A percentile compares a stretch with the other conserved stretches of the same genome.
Evolutionary conservation across 2,888 invertebrate species (phyloP).

Genomic region (Plusia festucae): DNA sequence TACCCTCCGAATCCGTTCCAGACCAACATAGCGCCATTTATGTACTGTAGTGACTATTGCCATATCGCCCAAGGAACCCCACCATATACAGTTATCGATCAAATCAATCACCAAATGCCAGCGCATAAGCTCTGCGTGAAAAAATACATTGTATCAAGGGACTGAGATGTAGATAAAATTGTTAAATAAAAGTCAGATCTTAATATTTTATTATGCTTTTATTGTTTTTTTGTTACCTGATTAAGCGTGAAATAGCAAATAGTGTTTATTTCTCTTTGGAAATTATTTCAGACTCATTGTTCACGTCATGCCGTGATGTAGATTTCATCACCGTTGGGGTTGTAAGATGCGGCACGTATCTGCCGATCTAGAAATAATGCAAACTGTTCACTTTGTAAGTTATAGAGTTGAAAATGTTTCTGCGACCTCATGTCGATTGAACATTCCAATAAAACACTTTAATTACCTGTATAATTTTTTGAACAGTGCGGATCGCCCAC

Average conservation of each 20-base stretch:
- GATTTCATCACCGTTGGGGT: constrained; percentile 5
- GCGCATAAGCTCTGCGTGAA: constrained; percentile 69
- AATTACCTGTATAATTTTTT: constrained; percentile 9
- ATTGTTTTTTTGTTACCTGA: background rate
- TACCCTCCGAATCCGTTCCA: constrained; percentile 83
- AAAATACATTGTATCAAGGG: constrained; percentile 74
- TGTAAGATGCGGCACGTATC: constrained; percentile 14
- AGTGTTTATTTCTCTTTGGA: background rate
- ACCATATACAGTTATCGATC: constrained; percentile 79
- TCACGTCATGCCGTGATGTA: background rate
- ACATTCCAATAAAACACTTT: background rate
- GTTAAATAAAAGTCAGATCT: background rate
- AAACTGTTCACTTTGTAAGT: too few relatives aligned
- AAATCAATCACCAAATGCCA: constrained; percentile 67
- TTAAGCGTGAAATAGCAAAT: background rate
- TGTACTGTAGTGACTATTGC: constrained; percentile 87
- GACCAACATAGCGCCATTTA: constrained; percentile 83
- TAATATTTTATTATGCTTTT: background rate
- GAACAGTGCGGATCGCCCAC: background rate
- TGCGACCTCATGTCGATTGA: too few relatives aligned
- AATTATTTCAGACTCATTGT: background rate
- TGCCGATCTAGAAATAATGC: constrained; percentile 15
- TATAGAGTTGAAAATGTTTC: too few relatives aligned
- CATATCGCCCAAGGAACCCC: constrained; percentile 81
- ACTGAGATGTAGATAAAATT: constrained; percentile 56